phyloP scores from a whole-genome alignment of 1,140 invertebrate genomes.

The Drosophila simulans region DNA sequence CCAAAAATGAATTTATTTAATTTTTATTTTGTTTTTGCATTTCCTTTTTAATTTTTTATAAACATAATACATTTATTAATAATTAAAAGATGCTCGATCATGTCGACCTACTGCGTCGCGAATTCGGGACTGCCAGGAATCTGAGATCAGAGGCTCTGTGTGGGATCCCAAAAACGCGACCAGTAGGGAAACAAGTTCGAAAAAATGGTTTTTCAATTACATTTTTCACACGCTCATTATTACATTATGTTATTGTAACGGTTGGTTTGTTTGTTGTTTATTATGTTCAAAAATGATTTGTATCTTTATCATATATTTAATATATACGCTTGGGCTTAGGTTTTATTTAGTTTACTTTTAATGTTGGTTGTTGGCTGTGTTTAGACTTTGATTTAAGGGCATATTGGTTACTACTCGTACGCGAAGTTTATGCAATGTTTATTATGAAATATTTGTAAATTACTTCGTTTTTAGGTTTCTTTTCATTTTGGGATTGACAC shows the following conservation, averaged over 20 bases:
- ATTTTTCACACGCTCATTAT: conserved; percentile 63
- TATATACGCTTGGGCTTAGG: conserved; percentile 54
- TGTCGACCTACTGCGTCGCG: conserved; percentile 29
- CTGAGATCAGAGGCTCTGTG: conserved; percentile 6
- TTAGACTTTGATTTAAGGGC: conserved; percentile 80
- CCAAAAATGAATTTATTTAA: conserved; percentile 78
- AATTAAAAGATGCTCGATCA: conserved; percentile 72
- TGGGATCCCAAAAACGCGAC: conserved; percentile 6
- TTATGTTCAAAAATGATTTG: conserved; percentile 60
- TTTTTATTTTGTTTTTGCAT: conserved; percentile 80
- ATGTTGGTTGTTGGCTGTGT: conserved; percentile 59
- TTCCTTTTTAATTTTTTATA: conserved; percentile 80
- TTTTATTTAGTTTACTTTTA: conserved; percentile 50
- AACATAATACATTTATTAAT: conserved; percentile 84
- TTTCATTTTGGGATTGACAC: conserved; percentile 66
- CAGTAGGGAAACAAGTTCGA: conserved; percentile 40
- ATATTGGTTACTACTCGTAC: conserved; percentile 74
- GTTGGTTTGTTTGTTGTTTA: conserved; percentile 28
- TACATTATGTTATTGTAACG: conserved; percentile 60
- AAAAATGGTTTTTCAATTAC: conserved; percentile 61
- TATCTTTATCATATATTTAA: conserved; percentile 49
- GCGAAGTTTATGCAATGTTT: conserved; percentile 65
- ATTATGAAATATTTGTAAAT: conserved; percentile 69
- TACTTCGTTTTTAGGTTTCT: conserved; percentile 50
- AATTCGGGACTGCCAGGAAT: conserved; percentile 6